phyloP scores from a whole-genome alignment of 2,797 vertebrate species.

The Anabas testudineus region DNA sequence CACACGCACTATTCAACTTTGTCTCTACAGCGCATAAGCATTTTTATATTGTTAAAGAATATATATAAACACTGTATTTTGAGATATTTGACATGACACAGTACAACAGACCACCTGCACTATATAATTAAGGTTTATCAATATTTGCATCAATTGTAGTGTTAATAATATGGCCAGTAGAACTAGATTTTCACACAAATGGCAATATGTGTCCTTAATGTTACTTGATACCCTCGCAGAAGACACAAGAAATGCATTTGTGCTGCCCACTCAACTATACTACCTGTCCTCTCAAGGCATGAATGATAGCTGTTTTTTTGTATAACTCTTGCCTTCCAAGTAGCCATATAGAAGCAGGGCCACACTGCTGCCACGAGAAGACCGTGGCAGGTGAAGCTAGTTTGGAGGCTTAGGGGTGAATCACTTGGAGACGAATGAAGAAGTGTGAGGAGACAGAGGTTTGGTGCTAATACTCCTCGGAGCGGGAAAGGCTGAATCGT shows the following conservation, averaged over 20 bases:
- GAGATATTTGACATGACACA: no score
- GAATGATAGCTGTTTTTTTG: constrained; percentile 59
- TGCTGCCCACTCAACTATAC: constrained; percentile 31
- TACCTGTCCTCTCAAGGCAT: constrained; percentile 42
- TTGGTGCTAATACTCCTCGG: constrained; percentile 89
- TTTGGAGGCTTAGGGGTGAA: constrained; percentile 77
- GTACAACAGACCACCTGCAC: neutral
- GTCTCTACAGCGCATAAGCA: neutral
- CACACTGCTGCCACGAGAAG: constrained; percentile 60
- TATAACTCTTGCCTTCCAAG: constrained; percentile 49
- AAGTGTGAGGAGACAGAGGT: constrained; percentile 88
- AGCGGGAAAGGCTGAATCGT: constrained; percentile 93
- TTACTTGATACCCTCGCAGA: constrained; percentile 25
- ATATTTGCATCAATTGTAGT: neutral
- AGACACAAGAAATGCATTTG: constrained; percentile 28
- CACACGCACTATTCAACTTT: constrained; percentile 9
- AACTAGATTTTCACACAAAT: constrained; percentile 35
- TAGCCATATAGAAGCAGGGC: constrained; percentile 42
- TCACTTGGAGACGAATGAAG: constrained; percentile 84
- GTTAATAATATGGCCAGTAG: neutral
- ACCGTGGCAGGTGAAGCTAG: constrained; percentile 76
- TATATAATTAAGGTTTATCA: neutral
- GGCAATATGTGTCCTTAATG: constrained; percentile 33
- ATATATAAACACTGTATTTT: neutral
- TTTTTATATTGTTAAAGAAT: neutral